These are phyloP conservation scores for Drosophila watanabei DNA, from an alignment of 1,140 invertebrate species.

Conservation along the genomic window DNA sequence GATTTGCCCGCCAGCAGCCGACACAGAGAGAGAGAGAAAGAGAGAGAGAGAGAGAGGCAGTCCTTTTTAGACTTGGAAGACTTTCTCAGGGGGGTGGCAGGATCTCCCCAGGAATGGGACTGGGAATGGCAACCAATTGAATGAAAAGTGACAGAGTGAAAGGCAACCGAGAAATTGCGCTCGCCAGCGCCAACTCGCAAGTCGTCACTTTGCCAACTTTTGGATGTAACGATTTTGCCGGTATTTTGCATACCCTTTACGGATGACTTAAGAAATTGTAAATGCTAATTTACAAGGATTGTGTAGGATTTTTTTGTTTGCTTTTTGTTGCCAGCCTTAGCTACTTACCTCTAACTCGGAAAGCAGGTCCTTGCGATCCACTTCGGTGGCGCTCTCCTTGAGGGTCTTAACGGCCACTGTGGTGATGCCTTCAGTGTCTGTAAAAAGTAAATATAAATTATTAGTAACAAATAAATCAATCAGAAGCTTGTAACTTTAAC, in stretches of 20 bases:
- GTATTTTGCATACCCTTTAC: conserved; percentile 35
- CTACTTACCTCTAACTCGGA: conserved; percentile 90
- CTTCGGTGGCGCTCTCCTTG: conserved; percentile 96
- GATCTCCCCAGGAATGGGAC: not conserved
- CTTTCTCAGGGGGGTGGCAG: conserved; percentile 11
- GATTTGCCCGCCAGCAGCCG: conserved; percentile 31
- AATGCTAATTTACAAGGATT: conserved; percentile 36
- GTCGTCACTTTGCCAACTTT: conserved; percentile 50
- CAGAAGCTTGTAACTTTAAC: not conserved
- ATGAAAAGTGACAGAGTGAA: conserved; percentile 60
- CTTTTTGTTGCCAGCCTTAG: not conserved
- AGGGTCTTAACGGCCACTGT: conserved; percentile 96
- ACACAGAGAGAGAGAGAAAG: not conserved
- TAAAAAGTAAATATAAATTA: conserved; percentile 46
- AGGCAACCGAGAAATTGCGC: conserved; percentile 45
- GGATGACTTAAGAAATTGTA: conserved; percentile 14
- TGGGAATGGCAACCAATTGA: conserved; percentile 47
- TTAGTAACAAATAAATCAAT: not conserved
- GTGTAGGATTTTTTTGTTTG: not conserved
- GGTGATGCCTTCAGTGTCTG: conserved; percentile 88
- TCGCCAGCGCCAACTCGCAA: conserved; percentile 21
- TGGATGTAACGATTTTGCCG: conserved; percentile 46
- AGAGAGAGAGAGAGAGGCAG: not conserved
- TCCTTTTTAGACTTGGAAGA: conserved; percentile 49
- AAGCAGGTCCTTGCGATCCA: conserved; percentile 94